Base-by-base conservation (phyloP, 2,888 invertebrate genomes). In the Pachydiplax longipennis region DNA sequence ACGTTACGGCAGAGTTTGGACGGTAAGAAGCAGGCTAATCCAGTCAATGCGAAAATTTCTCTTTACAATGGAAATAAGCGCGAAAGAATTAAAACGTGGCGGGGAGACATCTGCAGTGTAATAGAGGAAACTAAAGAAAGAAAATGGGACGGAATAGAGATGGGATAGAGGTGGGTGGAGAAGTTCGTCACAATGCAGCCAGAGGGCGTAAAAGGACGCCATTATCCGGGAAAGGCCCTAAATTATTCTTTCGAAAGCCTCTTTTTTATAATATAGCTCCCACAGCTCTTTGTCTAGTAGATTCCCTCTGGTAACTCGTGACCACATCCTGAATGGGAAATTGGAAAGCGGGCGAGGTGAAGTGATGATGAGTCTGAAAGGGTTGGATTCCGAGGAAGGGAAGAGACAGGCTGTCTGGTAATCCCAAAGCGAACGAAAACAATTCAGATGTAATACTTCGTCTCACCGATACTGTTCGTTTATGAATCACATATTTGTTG, bases 261-360 rank as follows among this genome's bases (percentile, higher is more conserved):
- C 61, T 87, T 87, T 87, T 73, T 61, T 65, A n/a, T 61, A 35
- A 12, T 37, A 12, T 61, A 37, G 58, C 83, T 83, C 83, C 83
- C 83, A 40, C 37, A 31, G 61, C 61, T 87, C 87, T 37, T 87
- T 87, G 87, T 87, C 87, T 87, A 87, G 58, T 87, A 87, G 87
- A 87, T 61, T 61, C 87, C 61, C 15, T 58, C 40, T 13, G 65
- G 87, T 65, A 87, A 87, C 87, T 87, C 87, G 87, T 65, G 87
- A 65, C 87, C 87, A 87, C 87, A 87, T 87, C 87, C 87, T 87
- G 87, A 87, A 87, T 65, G 87, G 87, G 22, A 61, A 87, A 87
- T 87, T 87, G 87, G 87, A 87, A 87, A 87, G 87, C 53, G 87
- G 61, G 87, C 22, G 61, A 87, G 87, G 83, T 83, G 83, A 83